Percentiles rank a stretch among this genome's conserved stretches.
phyloP scores from a whole-genome alignment of 2,797 vertebrate genomes.

The Pseudochirops corinnae region DNA sequence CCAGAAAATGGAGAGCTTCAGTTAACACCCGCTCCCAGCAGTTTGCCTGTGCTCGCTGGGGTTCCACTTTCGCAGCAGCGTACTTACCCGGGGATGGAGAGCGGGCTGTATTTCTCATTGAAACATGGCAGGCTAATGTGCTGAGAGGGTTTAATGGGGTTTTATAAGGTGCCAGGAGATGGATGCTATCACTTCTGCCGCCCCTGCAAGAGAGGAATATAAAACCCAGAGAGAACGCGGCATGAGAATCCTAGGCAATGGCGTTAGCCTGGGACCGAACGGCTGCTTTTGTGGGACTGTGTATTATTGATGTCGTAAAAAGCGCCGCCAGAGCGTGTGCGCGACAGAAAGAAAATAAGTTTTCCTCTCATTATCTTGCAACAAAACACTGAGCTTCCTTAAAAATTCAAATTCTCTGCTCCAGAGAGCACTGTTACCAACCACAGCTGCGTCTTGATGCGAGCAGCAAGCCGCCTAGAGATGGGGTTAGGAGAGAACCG shows the following conservation, averaged over 20 bases:
- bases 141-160: not conserved
- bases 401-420: conserved; percentile 22
- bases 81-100: accelerated
- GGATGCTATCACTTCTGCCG: not conserved
- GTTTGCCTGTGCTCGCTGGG: not conserved
- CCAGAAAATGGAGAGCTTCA: not conserved
- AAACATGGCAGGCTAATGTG: not conserved
- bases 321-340: conserved; percentile 5
- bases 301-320: conserved; percentile 49
- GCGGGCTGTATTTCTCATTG: not conserved
- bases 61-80: not conserved
- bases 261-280: conserved; percentile 12
- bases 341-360: conserved; percentile 43
- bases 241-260: not conserved
- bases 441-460: not conserved
- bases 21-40: not conserved
- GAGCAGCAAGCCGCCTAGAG: not conserved
- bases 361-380: conserved; percentile 59
- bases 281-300: conserved; percentile 35
- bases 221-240: conserved; percentile 52
- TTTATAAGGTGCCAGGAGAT: not conserved
- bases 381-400: conserved; percentile 12
- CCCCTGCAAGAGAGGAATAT: conserved; percentile 28
- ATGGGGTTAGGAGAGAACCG: not conserved
- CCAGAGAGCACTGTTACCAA: not conserved